phyloP scores from a whole-genome alignment of 2,797 vertebrate genomes.

The Gallinago stenura region DNA sequence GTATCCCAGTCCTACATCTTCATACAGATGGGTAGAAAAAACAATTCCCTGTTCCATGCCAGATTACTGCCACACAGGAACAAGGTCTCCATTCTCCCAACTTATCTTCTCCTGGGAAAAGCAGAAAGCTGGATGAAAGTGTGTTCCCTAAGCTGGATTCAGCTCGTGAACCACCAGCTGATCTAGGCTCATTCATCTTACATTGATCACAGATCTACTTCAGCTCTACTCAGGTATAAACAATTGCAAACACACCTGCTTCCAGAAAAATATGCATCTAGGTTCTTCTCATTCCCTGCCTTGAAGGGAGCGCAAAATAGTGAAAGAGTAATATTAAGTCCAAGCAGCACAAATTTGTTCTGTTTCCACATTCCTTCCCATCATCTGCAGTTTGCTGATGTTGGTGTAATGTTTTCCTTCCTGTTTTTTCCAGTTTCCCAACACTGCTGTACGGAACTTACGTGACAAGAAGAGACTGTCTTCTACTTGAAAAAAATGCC shows the following conservation, averaged over 20 bases:
- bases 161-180: background rate
- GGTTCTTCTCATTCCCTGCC: background rate
- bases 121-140: background rate
- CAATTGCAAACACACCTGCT: background rate
- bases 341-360: background rate
- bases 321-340: background rate
- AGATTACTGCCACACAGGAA: background rate
- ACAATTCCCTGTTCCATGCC: background rate
- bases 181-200: background rate
- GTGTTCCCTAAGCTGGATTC: background rate
- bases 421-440: constrained; percentile 28
- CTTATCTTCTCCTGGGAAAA: background rate
- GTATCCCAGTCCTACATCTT: fast-evolving
- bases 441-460: background rate
- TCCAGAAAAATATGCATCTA: background rate
- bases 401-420: constrained; percentile 31
- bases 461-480: background rate
- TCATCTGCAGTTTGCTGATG: background rate
- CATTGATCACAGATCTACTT: background rate
- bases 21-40: background rate
- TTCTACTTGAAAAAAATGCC: background rate
- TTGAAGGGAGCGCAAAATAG: background rate
- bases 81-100: background rate
- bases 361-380: constrained; percentile 9
- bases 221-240: background rate